Conservation (phyloP, 2,888 invertebrate genomes). For the Drosophila birchii region DNA sequence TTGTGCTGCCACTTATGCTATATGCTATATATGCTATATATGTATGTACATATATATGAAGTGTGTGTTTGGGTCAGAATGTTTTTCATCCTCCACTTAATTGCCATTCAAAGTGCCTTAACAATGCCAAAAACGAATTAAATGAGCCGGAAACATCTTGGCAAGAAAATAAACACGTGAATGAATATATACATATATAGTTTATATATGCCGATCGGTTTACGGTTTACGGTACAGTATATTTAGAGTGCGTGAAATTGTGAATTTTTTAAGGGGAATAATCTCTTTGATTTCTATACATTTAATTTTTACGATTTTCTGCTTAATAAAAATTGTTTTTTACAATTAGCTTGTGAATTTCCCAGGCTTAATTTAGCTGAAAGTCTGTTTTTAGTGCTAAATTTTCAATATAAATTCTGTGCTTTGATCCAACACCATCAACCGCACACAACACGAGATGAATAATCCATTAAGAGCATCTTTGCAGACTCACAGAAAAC, state of each 20-base stretch:
- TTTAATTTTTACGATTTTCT: not conserved
- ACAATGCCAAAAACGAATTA: slow-evolving; percentile 46
- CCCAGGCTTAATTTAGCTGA: no score
- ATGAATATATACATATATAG: not conserved
- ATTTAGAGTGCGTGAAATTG: slow-evolving; percentile 25
- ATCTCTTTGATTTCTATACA: no score
- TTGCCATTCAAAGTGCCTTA: slow-evolving; percentile 65
- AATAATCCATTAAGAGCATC: slow-evolving; percentile 27
- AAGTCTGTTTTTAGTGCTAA: not conserved
- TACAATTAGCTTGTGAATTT: not conserved
- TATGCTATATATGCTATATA: not conserved
- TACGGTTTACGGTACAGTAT: not conserved
- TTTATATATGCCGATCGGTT: not conserved
- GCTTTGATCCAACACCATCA: not conserved
- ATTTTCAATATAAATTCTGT: not conserved
- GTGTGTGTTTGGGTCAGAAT: slow-evolving; percentile 35
- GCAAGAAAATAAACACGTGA: slow-evolving; percentile 36
- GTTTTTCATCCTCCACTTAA: slow-evolving; percentile 67
- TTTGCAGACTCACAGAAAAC: slow-evolving; percentile 2
- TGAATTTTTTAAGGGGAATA: slow-evolving; percentile 2
- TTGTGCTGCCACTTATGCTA: slow-evolving; percentile 4
- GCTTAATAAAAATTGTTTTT: not conserved
- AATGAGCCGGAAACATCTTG: slow-evolving; percentile 31
- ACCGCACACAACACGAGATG: not conserved
- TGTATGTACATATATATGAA: not conserved